phyloP scores from a whole-genome alignment of 2,797 vertebrate genomes.

The Bryconaethiops microstoma region DNA sequence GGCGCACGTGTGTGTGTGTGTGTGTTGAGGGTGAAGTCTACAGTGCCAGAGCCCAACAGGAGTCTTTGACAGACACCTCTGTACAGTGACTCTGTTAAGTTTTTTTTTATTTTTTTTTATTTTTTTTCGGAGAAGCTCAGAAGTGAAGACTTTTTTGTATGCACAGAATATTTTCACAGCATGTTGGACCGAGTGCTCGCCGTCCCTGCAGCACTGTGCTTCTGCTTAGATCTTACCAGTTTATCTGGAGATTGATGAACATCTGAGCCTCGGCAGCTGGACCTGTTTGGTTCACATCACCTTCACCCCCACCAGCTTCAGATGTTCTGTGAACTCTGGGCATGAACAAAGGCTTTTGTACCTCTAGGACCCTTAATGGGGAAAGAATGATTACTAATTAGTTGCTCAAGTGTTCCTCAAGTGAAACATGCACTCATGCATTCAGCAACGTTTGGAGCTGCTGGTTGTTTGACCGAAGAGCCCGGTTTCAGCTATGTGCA shows the following conservation, averaged over 20 bases:
- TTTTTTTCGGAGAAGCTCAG: neutral
- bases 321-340: neutral
- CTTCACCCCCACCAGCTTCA: neutral
- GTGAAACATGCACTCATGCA: neutral
- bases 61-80: conserved; percentile 9
- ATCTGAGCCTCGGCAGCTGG: too few species aligned
- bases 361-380: neutral
- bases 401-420: neutral
- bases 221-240: neutral
- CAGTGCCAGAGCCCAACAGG: conserved; percentile 14
- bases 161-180: neutral
- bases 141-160: conserved; percentile 18
- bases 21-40: neutral
- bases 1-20: conserved; percentile 18
- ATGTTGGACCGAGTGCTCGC: neutral
- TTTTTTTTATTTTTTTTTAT: neutral
- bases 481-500: neutral
- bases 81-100: conserved; percentile 3
- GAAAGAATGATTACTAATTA: neutral
- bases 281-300: neutral
- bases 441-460: neutral
- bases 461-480: neutral
- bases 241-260: too few species aligned
- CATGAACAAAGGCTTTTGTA: neutral
- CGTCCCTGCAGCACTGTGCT: neutral